Base-by-base conservation (phyloP, 2,888 invertebrate species). In the Odontothrips loti region DNA sequence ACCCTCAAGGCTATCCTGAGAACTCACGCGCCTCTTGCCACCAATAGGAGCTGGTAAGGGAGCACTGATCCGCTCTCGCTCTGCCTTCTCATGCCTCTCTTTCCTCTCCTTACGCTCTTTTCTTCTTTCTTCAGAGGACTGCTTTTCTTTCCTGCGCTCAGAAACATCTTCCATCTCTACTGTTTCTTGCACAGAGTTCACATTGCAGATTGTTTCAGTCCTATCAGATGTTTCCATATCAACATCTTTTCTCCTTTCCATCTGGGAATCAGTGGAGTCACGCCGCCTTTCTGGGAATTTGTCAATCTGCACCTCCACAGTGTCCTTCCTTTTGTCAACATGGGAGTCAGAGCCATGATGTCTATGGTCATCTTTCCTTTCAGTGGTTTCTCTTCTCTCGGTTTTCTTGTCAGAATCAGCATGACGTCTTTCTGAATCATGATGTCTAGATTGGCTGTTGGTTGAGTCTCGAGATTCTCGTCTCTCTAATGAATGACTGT, bases 1-100 rank as follows among this genome's bases (percentile, higher is more conserved):
- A 20, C 91, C 91, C 82, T 93, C 92, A 81, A 89, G 88, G 85
- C 90, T 90, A 82, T 95, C 95, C 86, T 95, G 95, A 1, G 93
- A 93, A 83, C 95, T 95, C 85, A 94, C 90, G 82, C 95, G 90
- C 80, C 95, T 90, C 87, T 95, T 95, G 82, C 90, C 89, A 0
- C 92, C 91, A 48, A 93, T 90, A 82, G 90, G 90, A 6, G 92
- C 91, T 8, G 92, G 92, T 84, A 91, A 87, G 58, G 82, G 83
- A 80, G 81, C 82, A 86, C 90, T 83, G 63, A 84, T 82, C 82
- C 83, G 82, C 51, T 83, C 83, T 82, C 83, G 82, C 47, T 83
- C 83, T 82, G 83, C 79, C 83, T 84, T 84, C 80, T 83, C 83
- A 82, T 80, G 23, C 80, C 81, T 82, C 80, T 83, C 84, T 82